Evolutionary conservation across 2,888 invertebrate species (phyloP).

Genomic region (Metellina segmentata): DNA sequence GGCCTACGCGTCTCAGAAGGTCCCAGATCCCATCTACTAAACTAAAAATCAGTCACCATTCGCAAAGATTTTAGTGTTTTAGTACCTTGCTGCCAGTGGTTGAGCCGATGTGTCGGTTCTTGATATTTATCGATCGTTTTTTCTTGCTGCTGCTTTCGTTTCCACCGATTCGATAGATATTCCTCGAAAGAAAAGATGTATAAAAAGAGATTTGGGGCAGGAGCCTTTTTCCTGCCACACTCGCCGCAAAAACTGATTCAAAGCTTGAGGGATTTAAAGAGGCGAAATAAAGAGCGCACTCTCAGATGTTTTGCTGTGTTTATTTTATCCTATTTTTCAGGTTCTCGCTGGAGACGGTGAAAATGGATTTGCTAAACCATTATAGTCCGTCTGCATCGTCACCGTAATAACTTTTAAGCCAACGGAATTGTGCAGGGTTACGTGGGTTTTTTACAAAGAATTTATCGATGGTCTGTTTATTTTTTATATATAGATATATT

Average conservation of each 20-base stretch:
- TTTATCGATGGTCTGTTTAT: background rate
- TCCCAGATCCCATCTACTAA: slow-evolving; percentile 61
- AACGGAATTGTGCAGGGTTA: background rate
- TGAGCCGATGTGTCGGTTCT: slow-evolving; percentile 6
- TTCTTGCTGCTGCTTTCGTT: slow-evolving; percentile 20
- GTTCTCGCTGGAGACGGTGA: background rate
- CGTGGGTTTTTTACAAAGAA: background rate
- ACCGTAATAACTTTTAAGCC: background rate
- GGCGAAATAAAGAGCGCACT: background rate
- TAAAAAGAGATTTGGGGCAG: background rate
- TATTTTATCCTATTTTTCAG: background rate
- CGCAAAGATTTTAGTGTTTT: slow-evolving; percentile 37
- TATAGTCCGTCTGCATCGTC: background rate
- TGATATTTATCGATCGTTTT: slow-evolving; percentile 22
- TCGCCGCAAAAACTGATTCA: background rate
- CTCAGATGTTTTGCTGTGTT: background rate
- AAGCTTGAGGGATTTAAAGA: background rate
- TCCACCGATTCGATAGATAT: background rate
- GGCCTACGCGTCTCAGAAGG: slow-evolving; percentile 14
- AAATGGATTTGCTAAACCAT: background rate
- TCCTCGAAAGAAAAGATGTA: background rate
- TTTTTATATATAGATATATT: background rate
- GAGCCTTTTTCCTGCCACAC: background rate
- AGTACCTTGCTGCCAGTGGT: slow-evolving; percentile 16
- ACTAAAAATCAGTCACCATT: slow-evolving; percentile 60